Evolutionary conservation across 2,888 invertebrate species (phyloP).

Genomic region (Pterostichus niger): DNA sequence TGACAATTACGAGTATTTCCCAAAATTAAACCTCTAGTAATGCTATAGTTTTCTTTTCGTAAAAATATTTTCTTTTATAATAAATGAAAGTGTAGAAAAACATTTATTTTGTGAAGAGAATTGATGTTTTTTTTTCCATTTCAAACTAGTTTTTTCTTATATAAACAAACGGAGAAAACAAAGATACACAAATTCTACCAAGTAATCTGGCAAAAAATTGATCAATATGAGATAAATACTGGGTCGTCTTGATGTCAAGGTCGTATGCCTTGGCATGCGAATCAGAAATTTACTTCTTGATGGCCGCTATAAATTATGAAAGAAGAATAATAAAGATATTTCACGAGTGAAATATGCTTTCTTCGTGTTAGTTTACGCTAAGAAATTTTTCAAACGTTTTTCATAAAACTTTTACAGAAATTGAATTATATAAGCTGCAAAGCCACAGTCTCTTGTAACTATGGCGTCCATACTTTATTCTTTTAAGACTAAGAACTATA

Average conservation of each 20-base stretch:
- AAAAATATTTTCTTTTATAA: too few species aligned
- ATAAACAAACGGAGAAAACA: too few species aligned
- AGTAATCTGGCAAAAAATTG: not conserved
- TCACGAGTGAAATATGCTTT: slow-evolving; percentile 39
- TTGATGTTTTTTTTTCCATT: too few species aligned
- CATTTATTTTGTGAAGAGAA: too few species aligned
- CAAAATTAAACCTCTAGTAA: too few species aligned
- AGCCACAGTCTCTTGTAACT: not conserved
- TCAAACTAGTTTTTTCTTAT: too few species aligned
- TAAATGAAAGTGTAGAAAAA: too few species aligned
- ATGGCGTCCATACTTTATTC: not conserved
- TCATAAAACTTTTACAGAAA: slow-evolving; percentile 21
- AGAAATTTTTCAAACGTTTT: slow-evolving; percentile 34
- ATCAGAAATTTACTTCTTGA: slow-evolving; percentile 27
- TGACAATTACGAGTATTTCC: too few species aligned
- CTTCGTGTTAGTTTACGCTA: slow-evolving; percentile 47
- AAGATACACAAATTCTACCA: too few species aligned
- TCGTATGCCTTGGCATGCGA: slow-evolving; percentile 7
- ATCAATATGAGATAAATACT: slow-evolving; percentile 14
- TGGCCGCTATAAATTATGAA: slow-evolving; percentile 38
- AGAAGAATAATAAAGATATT: slow-evolving; percentile 51
- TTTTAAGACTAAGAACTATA: not conserved
- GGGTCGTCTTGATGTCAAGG: slow-evolving; percentile 27
- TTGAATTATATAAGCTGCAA: slow-evolving; percentile 16
- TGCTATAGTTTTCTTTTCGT: too few species aligned